These are phyloP conservation scores for Anorthoa munda DNA, from an alignment of 2,888 invertebrate genomes.

Conservation along the genomic window DNA sequence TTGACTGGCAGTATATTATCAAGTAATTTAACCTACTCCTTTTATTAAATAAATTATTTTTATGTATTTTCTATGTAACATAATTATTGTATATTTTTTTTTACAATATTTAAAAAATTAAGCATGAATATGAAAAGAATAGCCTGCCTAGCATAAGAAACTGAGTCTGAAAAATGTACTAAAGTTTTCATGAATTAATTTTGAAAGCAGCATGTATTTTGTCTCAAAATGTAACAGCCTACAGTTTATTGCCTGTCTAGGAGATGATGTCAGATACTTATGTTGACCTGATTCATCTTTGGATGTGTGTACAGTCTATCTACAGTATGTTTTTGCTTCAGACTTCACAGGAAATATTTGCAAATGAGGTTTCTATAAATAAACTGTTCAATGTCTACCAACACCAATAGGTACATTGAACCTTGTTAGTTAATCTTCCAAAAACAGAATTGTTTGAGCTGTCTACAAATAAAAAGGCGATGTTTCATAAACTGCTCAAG, in stretches of 20 bases:
- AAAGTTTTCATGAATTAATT: not conserved
- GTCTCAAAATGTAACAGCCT: constrained; percentile 35
- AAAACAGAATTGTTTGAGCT: constrained; percentile 13
- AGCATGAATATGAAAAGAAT: not conserved
- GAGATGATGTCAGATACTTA: constrained; percentile 74
- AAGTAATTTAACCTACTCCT: not conserved
- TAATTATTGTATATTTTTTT: not conserved
- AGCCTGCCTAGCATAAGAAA: not conserved
- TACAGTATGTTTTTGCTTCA: constrained; percentile 46
- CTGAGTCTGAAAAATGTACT: too few relatives aligned
- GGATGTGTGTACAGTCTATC: constrained; percentile 49
- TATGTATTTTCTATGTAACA: not conserved
- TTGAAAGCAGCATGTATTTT: not conserved
- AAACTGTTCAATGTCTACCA: constrained; percentile 40
- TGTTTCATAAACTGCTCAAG: not conserved
- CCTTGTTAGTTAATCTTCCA: constrained; percentile 23
- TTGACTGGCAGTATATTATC: not conserved
- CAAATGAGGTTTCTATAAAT: constrained; percentile 51
- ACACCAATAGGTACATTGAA: constrained; percentile 51
- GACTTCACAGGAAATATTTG: constrained; percentile 54
- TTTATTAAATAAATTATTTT: not conserved
- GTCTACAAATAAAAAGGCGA: constrained; percentile 7
- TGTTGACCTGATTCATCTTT: constrained; percentile 70
- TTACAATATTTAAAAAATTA: not conserved
- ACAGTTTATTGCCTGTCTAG: constrained; percentile 59